Evolutionary conservation across 2,888 invertebrate genomes (phyloP).

Genomic region (Chrysolina oricalcia): DNA sequence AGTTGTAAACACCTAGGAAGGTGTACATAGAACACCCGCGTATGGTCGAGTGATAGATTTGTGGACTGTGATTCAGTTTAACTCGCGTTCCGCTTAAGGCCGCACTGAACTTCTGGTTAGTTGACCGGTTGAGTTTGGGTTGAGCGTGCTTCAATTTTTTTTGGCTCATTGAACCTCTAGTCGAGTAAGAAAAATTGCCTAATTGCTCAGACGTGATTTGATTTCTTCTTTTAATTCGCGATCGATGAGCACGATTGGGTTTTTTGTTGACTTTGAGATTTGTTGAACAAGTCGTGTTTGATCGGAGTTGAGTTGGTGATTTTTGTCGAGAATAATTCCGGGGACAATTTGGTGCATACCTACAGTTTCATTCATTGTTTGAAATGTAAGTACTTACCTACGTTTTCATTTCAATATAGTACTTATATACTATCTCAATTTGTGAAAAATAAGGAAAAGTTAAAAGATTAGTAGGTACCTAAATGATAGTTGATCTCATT

Average conservation of each 20-base stretch:
- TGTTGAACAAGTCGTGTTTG: constrained; percentile 17
- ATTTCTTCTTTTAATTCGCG: constrained; percentile 42
- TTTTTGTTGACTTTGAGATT: constrained; percentile 27
- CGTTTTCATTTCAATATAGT: too few species aligned
- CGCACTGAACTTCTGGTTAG: constrained; percentile 50
- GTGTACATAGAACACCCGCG: constrained; percentile 58
- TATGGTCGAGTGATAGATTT: constrained; percentile 64
- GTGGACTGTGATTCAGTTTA: constrained; percentile 58
- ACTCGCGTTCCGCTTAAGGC: constrained; percentile 51
- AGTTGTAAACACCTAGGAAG: constrained; percentile 70
- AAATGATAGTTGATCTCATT: too few species aligned
- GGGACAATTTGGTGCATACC: neutral
- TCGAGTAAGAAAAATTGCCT: constrained; percentile 64
- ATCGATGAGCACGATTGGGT: constrained; percentile 22
- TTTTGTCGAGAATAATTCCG: neutral
- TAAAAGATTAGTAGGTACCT: too few species aligned
- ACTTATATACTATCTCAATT: too few species aligned
- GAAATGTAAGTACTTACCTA: neutral
- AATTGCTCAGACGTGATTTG: constrained; percentile 65
- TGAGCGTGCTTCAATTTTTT: constrained; percentile 51
- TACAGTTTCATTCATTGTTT: neutral
- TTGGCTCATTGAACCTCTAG: constrained; percentile 63
- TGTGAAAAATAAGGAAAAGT: neutral
- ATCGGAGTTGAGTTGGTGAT: neutral
- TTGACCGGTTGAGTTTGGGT: constrained; percentile 62